Evolutionary conservation across 2,797 vertebrate species (phyloP).

Genomic region (Ispidina lecontei): DNA sequence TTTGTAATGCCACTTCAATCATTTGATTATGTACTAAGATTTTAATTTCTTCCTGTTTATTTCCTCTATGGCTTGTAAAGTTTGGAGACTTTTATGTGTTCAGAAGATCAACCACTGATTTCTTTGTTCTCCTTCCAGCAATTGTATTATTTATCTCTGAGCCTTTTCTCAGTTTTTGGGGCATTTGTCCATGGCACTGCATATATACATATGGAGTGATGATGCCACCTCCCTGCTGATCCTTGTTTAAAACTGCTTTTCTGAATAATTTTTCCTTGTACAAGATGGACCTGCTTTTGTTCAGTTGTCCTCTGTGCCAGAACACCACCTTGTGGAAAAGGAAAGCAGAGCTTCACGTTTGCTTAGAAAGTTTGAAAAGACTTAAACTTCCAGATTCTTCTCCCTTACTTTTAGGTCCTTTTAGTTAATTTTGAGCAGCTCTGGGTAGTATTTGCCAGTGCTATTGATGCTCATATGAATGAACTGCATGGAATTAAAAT

Average conservation of each 20-base stretch:
- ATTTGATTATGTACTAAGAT: neutral
- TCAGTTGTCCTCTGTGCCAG: conserved; percentile 32
- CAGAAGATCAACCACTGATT: neutral
- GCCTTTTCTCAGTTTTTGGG: neutral
- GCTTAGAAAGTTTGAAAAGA: neutral
- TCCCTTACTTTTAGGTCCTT: neutral
- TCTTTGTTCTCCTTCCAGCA: conserved; percentile 3
- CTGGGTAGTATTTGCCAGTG: neutral
- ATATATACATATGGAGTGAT: neutral
- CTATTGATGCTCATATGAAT: neutral
- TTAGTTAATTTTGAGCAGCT: neutral
- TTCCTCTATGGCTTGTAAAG: neutral
- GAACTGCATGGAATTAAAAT: neutral
- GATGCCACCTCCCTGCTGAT: neutral
- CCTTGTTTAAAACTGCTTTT: neutral
- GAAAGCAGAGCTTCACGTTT: neutral
- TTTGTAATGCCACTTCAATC: neutral
- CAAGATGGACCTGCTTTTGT: neutral
- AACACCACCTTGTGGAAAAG: conserved; percentile 61
- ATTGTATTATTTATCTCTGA: neutral
- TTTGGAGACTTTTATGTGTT: neutral
- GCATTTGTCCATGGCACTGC: neutral
- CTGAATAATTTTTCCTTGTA: neutral
- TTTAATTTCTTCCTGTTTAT: conserved; percentile 25
- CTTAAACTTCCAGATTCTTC: neutral